A percentile compares a stretch with the other conserved stretches of the same genome.
phyloP scores from a whole-genome alignment of 2,888 invertebrate genomes.

The Alloscopus bannaensis region DNA sequence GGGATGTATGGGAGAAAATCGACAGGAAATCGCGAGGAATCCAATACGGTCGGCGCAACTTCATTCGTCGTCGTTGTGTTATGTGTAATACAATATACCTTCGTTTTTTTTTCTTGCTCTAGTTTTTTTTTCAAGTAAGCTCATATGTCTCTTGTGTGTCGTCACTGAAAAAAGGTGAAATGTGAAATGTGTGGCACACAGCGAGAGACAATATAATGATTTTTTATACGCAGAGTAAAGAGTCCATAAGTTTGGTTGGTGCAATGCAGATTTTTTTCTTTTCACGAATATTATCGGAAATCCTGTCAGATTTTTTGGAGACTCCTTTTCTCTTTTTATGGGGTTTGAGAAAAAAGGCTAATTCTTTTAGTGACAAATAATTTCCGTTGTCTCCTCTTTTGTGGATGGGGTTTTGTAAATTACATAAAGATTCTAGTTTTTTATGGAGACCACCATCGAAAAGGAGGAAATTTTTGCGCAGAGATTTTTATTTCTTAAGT shows the following conservation, averaged over 20 bases:
- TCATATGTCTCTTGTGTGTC: neutral
- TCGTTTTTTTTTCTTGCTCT: neutral
- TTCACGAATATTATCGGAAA: neutral
- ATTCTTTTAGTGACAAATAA: neutral
- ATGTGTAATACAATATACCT: neutral
- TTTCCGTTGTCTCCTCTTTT: neutral
- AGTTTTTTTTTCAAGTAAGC: neutral
- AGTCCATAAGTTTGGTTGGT: neutral
- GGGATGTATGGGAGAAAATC: conserved; percentile 1
- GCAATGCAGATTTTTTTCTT: conserved; percentile 13
- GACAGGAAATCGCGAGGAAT: neutral
- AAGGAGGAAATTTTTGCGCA: too few species aligned
- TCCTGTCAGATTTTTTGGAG: neutral
- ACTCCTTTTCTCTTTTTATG: neutral
- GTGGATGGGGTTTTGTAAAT: neutral
- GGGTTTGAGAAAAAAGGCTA: neutral
- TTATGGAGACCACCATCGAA: neutral
- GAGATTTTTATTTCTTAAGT: too few species aligned
- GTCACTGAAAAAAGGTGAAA: neutral
- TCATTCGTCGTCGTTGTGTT: too few species aligned
- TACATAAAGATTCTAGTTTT: neutral
- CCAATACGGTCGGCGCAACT: neutral
- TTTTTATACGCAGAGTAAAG: neutral
- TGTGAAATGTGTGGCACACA: neutral
- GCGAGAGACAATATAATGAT: too few species aligned